Base-by-base conservation (phyloP, 2,113 vertebrate species). In the Varanus salvator region DNA sequence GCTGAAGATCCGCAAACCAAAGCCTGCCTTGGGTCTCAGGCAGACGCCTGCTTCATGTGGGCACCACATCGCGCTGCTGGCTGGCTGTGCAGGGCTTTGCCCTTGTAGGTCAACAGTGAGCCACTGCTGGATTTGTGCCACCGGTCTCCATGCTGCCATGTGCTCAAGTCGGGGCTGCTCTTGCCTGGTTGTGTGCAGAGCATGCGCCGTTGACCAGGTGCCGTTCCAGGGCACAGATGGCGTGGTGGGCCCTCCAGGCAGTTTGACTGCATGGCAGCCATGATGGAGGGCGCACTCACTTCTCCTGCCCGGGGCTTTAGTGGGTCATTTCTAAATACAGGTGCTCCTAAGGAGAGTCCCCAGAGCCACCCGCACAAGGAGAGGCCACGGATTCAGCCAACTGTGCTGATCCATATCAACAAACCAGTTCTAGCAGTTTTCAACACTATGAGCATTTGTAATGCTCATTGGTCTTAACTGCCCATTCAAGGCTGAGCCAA, bases 1-100 rank as follows among this genome's bases (percentile, higher is more conserved):
- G 75, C 21, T 90, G 84, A 95, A 94, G 96, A 93, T 91, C 87
- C 93, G n/a, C 66, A 68, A 23, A 71, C 15, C 60, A 64, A 15
- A 60, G 57, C 17, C 3, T 15, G 6, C 12, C 27, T 72, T 25
- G 76, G 89, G 9, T 7, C 11, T 19, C 14, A 25, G 25, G 17
- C 29, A 23, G 54, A 86, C 6, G 50, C 8, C 52, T 23, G 29
- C 29, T 72, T 34, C 48, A 14, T 38, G 23, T 71, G 31, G 68
- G 25, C 8, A 23, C 12, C 3, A 8, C 29, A n/a, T 80, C 44
- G 52, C 48, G 34, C 44, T 50, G 44, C 75, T 8, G 48, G 19
- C n/a, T 48, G 68, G 52, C 21, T 23, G 60, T 29, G 17, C 71
- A 86, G 14, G 1, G 31, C 1, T 48, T 48, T 66, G 52, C 52